Conservation (phyloP, 2,113 vertebrate species). For the Centrocercus urophasianus region DNA sequence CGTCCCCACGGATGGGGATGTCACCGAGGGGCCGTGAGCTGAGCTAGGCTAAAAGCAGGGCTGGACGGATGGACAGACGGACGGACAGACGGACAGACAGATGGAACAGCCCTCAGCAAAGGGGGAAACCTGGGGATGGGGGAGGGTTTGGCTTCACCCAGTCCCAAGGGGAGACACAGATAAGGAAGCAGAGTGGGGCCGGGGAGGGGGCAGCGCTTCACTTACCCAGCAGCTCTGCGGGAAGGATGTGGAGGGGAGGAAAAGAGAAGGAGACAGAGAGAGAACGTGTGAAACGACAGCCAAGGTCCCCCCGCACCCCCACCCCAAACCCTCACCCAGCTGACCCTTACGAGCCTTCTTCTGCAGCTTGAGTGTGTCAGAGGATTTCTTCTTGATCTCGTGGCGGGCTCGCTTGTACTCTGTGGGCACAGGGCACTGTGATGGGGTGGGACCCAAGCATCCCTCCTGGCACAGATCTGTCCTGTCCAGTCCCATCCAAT, state of each 20-base stretch:
- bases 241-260: constrained; percentile 76
- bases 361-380: constrained; percentile 96
- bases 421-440: constrained; percentile 55
- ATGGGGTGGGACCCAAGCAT: background rate
- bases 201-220: constrained; percentile 42
- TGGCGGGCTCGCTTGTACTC: constrained; percentile 97
- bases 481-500: fast-evolving
- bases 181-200: constrained; percentile 27
- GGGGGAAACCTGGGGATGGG: background rate
- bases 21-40: background rate
- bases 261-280: constrained; percentile 69
- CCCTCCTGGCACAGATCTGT: fast-evolving
- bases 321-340: background rate
- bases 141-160: background rate
- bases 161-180: background rate
- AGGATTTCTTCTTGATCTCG: constrained; percentile 97
- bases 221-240: constrained; percentile 89
- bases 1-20: background rate
- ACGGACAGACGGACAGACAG: background rate
- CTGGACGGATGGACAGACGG: background rate
- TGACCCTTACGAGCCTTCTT: constrained; percentile 98
- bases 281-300: constrained; percentile 80
- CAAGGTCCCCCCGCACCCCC: background rate
- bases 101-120: background rate
- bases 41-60: constrained; percentile 31